These are phyloP conservation scores for Lycaena phlaeas DNA, from an alignment of 2,888 invertebrate species.

Conservation along the genomic window DNA sequence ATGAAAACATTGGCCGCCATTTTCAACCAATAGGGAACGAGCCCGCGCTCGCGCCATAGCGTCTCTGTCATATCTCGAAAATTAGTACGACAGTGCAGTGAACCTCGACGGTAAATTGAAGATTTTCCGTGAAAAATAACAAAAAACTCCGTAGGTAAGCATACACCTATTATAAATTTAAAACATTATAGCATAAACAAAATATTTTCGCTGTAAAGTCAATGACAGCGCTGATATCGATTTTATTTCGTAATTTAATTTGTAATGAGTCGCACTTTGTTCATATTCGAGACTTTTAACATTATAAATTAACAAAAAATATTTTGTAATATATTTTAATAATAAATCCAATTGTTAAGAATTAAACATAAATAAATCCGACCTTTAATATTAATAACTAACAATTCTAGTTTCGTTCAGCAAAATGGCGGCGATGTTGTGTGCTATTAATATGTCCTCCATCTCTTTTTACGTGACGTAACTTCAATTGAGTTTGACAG, in stretches of 20 bases:
- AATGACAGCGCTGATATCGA: constrained; percentile 7
- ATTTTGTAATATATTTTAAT: too few species aligned
- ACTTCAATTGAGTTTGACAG: constrained; percentile 28
- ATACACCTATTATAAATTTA: constrained; percentile 22
- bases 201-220: constrained; percentile 6
- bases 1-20: constrained; percentile 59
- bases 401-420: constrained; percentile 48
- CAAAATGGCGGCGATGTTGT: constrained; percentile 65
- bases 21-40: constrained; percentile 58
- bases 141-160: constrained; percentile 50
- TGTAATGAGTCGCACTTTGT: constrained; percentile 21
- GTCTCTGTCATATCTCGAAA: constrained; percentile 70
- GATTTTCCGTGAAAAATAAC: constrained; percentile 57
- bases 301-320: too few species aligned
- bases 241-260: constrained; percentile 38
- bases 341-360: not conserved
- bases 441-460: constrained; percentile 57
- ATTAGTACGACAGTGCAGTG: constrained; percentile 70
- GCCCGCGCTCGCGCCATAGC: constrained; percentile 70
- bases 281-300: too few species aligned
- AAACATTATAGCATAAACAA: constrained; percentile 14
- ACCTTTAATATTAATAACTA: constrained; percentile 10
- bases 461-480: constrained; percentile 33
- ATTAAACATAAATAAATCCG: not conserved
- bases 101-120: constrained; percentile 66